These are phyloP conservation scores for Zhuqinia jingwanae DNA, from an alignment of 2,888 invertebrate species.

Conservation along the genomic window DNA sequence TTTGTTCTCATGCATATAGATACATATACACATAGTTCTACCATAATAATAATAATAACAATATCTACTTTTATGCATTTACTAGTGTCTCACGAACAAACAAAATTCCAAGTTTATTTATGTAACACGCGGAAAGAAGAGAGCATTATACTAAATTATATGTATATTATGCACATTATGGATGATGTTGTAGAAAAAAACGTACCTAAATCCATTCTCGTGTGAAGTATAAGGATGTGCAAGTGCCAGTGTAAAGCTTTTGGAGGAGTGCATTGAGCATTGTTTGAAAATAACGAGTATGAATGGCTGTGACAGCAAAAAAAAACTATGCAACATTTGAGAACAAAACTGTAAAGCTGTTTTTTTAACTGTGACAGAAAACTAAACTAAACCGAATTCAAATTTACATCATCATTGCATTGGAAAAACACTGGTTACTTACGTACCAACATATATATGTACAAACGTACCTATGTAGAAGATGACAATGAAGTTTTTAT, in stretches of 20 bases:
- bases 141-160: constrained; percentile 30
- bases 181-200: constrained; percentile 33
- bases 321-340: background rate
- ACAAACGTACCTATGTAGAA: too few species aligned
- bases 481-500: constrained; percentile 16
- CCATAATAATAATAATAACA: background rate
- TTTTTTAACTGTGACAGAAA: background rate
- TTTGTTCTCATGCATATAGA: background rate
- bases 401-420: too few species aligned
- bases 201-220: constrained; percentile 37
- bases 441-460: too few species aligned
- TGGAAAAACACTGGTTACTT: too few species aligned
- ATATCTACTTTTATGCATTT: constrained; percentile 22
- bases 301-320: constrained; percentile 54
- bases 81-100: constrained; percentile 39
- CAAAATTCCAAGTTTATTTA: constrained; percentile 36
- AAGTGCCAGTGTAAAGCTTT: too few species aligned
- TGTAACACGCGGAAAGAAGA: constrained; percentile 12
- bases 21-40: too few species aligned
- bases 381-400: constrained; percentile 10
- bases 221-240: too few species aligned
- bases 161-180: constrained; percentile 46
- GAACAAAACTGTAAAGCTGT: constrained; percentile 25
- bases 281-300: constrained; percentile 55
- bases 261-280: constrained; percentile 25